Conservation (phyloP, 2,888 invertebrate species). For the Ormia ochracea region DNA sequence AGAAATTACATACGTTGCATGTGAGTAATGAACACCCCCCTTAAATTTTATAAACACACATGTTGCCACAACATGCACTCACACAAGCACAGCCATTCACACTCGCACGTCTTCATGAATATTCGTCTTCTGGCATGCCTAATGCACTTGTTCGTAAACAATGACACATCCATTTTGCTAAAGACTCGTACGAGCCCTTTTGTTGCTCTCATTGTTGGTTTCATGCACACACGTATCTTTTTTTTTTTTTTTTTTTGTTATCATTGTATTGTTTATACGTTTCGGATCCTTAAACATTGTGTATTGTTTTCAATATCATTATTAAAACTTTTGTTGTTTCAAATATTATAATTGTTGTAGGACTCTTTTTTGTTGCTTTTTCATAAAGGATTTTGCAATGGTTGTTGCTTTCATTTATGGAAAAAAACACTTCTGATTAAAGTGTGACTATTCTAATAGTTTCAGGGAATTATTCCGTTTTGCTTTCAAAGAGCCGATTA, state of each 20-base stretch:
- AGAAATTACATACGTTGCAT: slow-evolving; percentile 40
- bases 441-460: background rate
- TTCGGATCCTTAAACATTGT: background rate
- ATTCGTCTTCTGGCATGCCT: too few species aligned
- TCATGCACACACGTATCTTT: too few species aligned
- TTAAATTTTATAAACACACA: slow-evolving; percentile 15
- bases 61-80: background rate
- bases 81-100: background rate
- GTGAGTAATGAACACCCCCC: slow-evolving; percentile 43
- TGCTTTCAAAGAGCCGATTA: too few species aligned
- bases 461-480: background rate
- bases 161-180: slow-evolving; percentile 60
- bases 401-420: background rate
- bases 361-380: background rate
- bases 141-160: slow-evolving; percentile 56
- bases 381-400: background rate
- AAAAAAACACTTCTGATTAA: background rate
- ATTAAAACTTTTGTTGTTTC: slow-evolving; percentile 33
- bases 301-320: slow-evolving; percentile 43
- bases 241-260: slow-evolving; percentile 7
- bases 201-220: slow-evolving; percentile 24
- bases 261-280: background rate
- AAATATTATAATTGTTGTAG: slow-evolving; percentile 10
- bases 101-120: background rate
- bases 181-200: slow-evolving; percentile 50